phyloP scores from a whole-genome alignment of 2,797 vertebrate genomes.

The Eleutherodactylus coqui region DNA sequence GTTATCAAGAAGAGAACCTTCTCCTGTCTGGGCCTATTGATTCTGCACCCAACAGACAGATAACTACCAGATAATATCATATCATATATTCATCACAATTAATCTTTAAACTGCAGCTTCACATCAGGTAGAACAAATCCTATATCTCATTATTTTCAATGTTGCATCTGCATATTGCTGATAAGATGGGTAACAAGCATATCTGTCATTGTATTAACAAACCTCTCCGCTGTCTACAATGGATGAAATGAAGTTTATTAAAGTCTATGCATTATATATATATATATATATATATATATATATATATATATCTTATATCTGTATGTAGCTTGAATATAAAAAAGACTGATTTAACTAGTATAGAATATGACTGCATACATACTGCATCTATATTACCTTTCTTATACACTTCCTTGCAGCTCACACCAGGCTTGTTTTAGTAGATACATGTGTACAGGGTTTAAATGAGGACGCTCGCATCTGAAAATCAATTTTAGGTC shows the following conservation, averaged over 20 bases:
- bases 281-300: no score
- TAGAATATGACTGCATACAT: not conserved
- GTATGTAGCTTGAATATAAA: not conserved
- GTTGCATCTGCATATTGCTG: not conserved
- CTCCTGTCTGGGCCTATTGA: constrained; percentile 19
- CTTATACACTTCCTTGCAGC: not conserved
- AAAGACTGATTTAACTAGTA: not conserved
- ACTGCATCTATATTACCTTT: not conserved
- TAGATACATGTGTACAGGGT: constrained; percentile 51
- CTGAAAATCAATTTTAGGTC: constrained; percentile 61
- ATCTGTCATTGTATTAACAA: not conserved
- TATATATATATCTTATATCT: not conserved
- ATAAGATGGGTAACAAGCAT: not conserved
- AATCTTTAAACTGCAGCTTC: not conserved
- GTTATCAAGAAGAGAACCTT: constrained; percentile 20
- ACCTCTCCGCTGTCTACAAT: not conserved
- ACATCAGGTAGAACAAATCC: not conserved
- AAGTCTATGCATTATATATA: no score
- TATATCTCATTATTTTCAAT: not conserved
- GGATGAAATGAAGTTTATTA: not conserved
- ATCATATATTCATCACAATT: not conserved
- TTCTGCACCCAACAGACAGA: constrained; percentile 7
- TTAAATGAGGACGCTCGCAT: constrained; percentile 50
- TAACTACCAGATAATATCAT: constrained; percentile 46
- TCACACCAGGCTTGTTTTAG: constrained; percentile 1